Evolutionary conservation across 2,888 invertebrate genomes (phyloP), one percentile per base, ranked within the genome.

Genomic region (Thyatira batis): DNA sequence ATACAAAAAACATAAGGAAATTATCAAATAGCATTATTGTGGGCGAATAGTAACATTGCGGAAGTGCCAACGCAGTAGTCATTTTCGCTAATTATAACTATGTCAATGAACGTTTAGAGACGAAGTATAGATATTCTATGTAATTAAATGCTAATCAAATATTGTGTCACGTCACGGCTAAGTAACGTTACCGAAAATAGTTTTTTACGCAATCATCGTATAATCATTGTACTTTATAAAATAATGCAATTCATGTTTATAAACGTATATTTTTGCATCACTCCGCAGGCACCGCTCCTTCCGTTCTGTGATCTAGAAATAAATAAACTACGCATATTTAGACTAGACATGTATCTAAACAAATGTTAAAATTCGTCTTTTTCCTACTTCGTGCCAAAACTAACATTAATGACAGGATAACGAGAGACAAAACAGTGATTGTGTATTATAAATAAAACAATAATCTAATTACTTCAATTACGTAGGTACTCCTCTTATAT

Each of bases 221-320:
- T 67, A 62, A 54, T 58, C 54, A 44, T 51, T 52, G 55, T 52
- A 55, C 55, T 74, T 76, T 71, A n/a, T 81, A 71, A 69, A 72
- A 69, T 75, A 71, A 73, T 71, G 69, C 67, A 59, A 54, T 71
- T 65, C 65, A 69, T 66, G 46, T 55, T 63, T 60, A 56, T 56
- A 80, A 73, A 68, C 66, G 17, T 83, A 84, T 89, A 89, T 90
- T 88, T 87, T 88, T 90, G 85, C 89, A 89, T 84, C 82, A 82
- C 79, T 61, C 72, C 79, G 78, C 81, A 76, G 61, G 85, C 90
- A 88, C 86, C 82, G 84, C 84, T 80, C 82, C 84, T 86, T 87
- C 84, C 79, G 84, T 86, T 88, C 89, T 89, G 89, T 90, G 88
- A 89, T 88, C 83, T 90, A 89, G 89, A 84, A 85, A 84, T 89